These are phyloP conservation scores for Epinotia nisella DNA, from an alignment of 2,888 invertebrate species.

Conservation along the genomic window DNA sequence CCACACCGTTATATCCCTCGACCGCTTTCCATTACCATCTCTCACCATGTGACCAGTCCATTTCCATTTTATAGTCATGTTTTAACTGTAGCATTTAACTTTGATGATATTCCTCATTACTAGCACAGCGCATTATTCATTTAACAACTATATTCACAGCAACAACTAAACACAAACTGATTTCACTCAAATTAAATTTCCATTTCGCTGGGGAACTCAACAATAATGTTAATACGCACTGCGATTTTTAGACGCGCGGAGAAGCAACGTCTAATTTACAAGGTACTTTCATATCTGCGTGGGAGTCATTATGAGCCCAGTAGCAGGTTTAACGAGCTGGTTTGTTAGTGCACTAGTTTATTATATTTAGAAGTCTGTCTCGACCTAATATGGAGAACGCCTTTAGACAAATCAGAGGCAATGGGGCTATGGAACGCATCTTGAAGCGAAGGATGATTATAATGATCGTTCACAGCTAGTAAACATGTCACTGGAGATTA, in stretches of 20 bases:
- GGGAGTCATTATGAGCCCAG: slow-evolving; percentile 24
- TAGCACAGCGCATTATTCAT: too few relatives aligned
- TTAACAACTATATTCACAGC: too few relatives aligned
- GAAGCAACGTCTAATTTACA: slow-evolving; percentile 13
- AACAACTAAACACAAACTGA: neutral
- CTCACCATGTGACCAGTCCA: too few relatives aligned
- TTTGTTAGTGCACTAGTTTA: slow-evolving; percentile 28
- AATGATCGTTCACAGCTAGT: neutral
- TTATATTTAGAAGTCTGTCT: slow-evolving; percentile 14
- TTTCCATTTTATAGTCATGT: too few relatives aligned
- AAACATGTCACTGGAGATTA: neutral
- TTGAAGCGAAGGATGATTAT: neutral
- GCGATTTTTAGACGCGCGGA: slow-evolving; percentile 11
- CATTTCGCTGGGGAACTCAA: slow-evolving; percentile 3
- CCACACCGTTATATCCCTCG: too few relatives aligned
- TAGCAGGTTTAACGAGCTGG: slow-evolving; percentile 34
- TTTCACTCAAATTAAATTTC: slow-evolving; percentile 12
- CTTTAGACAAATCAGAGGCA: slow-evolving; percentile 24
- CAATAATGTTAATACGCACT: slow-evolving; percentile 27
- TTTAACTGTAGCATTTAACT: too few relatives aligned
- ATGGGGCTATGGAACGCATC: slow-evolving; percentile 7
- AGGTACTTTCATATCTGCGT: slow-evolving; percentile 21
- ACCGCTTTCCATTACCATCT: too few relatives aligned
- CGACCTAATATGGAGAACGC: slow-evolving; percentile 27
- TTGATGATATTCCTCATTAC: too few relatives aligned